Evolutionary conservation across 2,113 vertebrate genomes (phyloP).

Genomic region (Ailuropoda melanoleuca): DNA sequence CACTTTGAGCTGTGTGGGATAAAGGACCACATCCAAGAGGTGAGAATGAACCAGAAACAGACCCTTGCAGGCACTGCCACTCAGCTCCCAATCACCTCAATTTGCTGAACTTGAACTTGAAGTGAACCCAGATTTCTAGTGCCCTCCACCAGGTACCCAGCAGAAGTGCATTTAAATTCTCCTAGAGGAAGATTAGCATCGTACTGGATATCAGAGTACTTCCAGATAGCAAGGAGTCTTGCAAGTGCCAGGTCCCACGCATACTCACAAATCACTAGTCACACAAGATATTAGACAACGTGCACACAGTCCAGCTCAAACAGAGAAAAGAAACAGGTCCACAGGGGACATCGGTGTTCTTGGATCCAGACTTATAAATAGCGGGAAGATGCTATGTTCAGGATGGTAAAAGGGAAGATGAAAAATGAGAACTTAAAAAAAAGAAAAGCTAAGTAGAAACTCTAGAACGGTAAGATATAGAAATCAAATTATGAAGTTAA

Average conservation of each 20-base stretch:
- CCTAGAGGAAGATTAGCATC: background rate
- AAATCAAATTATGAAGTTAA: background rate
- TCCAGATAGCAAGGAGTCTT: background rate
- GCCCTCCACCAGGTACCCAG: background rate
- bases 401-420: background rate
- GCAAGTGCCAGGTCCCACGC: background rate
- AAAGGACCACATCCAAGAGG: background rate
- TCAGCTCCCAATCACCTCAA: background rate
- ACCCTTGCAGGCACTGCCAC: background rate
- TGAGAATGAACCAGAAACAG: background rate
- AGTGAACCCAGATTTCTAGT: background rate
- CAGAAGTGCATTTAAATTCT: background rate
- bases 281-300: background rate
- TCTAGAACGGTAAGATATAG: background rate
- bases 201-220: background rate
- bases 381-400: background rate
- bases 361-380: conserved; percentile 15
- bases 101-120: background rate
- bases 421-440: background rate
- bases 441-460: background rate
- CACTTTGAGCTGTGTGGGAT: background rate
- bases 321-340: background rate
- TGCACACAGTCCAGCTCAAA: background rate
- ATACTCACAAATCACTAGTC: background rate
- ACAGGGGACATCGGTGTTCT: background rate